A percentile compares a stretch with the other conserved stretches of the same genome.
Evolutionary conservation across 2,888 invertebrate genomes (phyloP).

Genomic region (Tenthredo scrophulariae): DNA sequence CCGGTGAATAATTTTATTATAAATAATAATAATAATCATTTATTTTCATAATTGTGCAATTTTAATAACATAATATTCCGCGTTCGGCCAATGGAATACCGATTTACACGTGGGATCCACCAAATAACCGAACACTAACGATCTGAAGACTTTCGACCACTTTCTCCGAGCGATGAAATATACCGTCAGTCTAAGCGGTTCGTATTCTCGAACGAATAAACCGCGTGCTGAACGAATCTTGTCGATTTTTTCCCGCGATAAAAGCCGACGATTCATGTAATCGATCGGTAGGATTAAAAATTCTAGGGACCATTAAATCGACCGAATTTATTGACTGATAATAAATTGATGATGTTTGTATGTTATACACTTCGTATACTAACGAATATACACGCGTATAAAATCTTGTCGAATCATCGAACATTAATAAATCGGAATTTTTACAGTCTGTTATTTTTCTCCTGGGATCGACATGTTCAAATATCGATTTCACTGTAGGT

Average conservation of each 20-base stretch:
- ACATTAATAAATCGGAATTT: neutral
- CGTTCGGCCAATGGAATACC: neutral
- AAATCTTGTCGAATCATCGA: neutral
- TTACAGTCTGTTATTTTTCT: neutral
- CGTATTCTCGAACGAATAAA: neutral
- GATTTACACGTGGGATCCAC: conserved; percentile 21
- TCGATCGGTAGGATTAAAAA: neutral
- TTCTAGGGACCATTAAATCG: neutral
- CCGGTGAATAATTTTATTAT: neutral
- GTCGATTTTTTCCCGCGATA: neutral
- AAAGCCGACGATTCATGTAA: neutral
- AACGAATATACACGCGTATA: neutral
- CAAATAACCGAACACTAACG: neutral
- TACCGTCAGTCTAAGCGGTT: conserved; percentile 24
- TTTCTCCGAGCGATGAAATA: conserved; percentile 53
- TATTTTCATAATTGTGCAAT: neutral
- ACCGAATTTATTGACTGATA: neutral
- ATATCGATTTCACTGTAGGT: neutral
- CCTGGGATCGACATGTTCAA: neutral
- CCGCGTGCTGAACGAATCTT: neutral
- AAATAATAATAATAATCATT: neutral
- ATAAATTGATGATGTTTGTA: neutral
- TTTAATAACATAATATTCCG: neutral
- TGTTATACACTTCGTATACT: neutral
- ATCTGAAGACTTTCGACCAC: conserved; percentile 50